These are phyloP conservation scores for Brachymystax lenok DNA, from an alignment of 2,797 vertebrate species.

Conservation along the genomic window DNA sequence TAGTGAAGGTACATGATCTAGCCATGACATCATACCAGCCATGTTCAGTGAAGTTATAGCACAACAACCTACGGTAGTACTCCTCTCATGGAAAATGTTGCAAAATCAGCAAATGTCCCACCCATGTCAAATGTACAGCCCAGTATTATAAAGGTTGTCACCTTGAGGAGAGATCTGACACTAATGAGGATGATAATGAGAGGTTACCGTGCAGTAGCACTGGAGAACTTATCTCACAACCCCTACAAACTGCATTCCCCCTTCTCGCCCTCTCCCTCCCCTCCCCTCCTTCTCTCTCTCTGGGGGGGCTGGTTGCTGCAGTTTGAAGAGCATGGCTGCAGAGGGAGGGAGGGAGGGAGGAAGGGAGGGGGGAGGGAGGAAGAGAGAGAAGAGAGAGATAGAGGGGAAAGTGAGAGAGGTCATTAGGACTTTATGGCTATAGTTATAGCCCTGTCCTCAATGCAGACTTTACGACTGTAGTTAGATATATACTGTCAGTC, in stretches of 20 bases:
- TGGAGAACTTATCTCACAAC: constrained; percentile 3
- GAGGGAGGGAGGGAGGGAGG: constrained; percentile 24
- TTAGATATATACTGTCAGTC: constrained; percentile 25
- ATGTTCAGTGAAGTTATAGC: not conserved
- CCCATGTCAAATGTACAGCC: not conserved
- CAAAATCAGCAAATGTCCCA: no score
- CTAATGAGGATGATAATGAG: not conserved
- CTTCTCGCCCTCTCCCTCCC: not conserved
- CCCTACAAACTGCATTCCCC: not conserved
- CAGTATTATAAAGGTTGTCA: not conserved
- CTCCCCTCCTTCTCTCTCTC: constrained; percentile 8
- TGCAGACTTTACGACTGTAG: constrained; percentile 60
- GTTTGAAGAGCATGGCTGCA: constrained; percentile 47
- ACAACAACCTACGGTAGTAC: no score
- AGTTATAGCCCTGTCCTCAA: constrained; percentile 52
- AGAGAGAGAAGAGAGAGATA: constrained; percentile 24
- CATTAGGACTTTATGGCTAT: constrained; percentile 64
- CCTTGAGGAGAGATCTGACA: not conserved
- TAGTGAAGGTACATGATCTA: constrained; percentile 84
- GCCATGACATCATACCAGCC: not conserved
- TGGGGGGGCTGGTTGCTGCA: constrained; percentile 46
- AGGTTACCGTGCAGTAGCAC: constrained; percentile 10
- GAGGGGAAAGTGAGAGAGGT: constrained; percentile 35
- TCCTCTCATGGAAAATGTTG: no score
- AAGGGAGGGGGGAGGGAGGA: constrained; percentile 8